phyloP scores from a whole-genome alignment of 64 coral and sea anemone species.

The Porites australiensis region DNA sequence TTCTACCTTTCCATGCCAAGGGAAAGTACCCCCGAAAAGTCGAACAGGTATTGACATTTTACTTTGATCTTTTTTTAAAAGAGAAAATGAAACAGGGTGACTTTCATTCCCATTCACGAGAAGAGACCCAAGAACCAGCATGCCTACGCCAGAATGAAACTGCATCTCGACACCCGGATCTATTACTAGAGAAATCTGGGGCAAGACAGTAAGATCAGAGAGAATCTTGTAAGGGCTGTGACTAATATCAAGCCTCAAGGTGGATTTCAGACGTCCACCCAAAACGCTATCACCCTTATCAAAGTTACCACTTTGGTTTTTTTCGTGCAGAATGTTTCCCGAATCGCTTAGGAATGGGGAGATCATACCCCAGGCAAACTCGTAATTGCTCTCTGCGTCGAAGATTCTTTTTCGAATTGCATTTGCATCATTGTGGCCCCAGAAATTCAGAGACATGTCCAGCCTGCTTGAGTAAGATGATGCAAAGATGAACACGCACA shows the following conservation, averaged over 20 bases:
- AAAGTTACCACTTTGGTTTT: not conserved
- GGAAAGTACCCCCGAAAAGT: slow-evolving; percentile 18
- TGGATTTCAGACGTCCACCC: slow-evolving; percentile 19
- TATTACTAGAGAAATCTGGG: slow-evolving; percentile 6
- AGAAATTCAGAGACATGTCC: not conserved
- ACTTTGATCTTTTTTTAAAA: not conserved
- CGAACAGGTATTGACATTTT: not conserved
- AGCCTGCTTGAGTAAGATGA: not conserved
- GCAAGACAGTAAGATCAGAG: slow-evolving; percentile 28
- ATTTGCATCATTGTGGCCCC: not conserved
- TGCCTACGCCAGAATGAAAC: not conserved
- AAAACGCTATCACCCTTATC: not conserved
- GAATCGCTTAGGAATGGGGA: not conserved
- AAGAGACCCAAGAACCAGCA: slow-evolving; percentile 35
- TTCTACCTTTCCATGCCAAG: slow-evolving; percentile 19
- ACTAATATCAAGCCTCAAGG: not conserved
- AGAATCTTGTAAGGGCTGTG: slow-evolving; percentile 2
- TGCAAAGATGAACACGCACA: not conserved
- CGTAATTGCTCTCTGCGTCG: slow-evolving; percentile 3
- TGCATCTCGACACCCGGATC: slow-evolving; percentile 20
- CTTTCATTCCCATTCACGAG: not conserved
- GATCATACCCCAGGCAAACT: not conserved
- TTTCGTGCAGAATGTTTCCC: not conserved
- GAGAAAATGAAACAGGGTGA: slow-evolving; percentile 11
- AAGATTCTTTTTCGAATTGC: slow-evolving; percentile 9